These are phyloP conservation scores for Sarcophaga bullata DNA, from an alignment of 1,140 invertebrate species.

Conservation along the genomic window DNA sequence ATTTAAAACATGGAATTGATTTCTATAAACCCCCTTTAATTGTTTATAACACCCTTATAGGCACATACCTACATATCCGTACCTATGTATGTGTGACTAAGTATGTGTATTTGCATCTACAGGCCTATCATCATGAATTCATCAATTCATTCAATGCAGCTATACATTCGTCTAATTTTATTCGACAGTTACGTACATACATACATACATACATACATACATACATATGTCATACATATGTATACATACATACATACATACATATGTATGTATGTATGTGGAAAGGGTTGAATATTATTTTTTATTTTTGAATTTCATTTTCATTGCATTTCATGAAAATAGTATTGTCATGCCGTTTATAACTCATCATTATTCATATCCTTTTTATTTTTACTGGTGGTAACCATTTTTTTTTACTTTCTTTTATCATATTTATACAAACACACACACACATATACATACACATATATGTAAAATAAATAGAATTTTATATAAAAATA, in stretches of 20 bases:
- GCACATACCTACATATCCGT: no score
- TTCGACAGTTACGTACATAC: not conserved
- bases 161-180: no score
- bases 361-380: not conserved
- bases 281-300: conserved; percentile 5
- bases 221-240: not conserved
- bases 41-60: no score
- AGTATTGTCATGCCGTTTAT: not conserved
- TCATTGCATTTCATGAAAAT: not conserved
- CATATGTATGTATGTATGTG: not conserved
- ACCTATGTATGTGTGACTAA: no score
- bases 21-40: no score
- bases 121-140: no score
- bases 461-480: not conserved
- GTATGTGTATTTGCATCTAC: no score
- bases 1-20: no score
- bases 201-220: not conserved
- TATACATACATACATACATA: not conserved
- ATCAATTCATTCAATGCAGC: no score
- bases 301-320: not conserved
- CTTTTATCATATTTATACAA: not conserved
- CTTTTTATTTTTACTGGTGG: not conserved
- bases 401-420: not conserved
- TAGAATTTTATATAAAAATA: not conserved
- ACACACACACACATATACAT: not conserved